Conservation (phyloP, 2,888 invertebrate genomes). For the Cheilosia impressa region DNA sequence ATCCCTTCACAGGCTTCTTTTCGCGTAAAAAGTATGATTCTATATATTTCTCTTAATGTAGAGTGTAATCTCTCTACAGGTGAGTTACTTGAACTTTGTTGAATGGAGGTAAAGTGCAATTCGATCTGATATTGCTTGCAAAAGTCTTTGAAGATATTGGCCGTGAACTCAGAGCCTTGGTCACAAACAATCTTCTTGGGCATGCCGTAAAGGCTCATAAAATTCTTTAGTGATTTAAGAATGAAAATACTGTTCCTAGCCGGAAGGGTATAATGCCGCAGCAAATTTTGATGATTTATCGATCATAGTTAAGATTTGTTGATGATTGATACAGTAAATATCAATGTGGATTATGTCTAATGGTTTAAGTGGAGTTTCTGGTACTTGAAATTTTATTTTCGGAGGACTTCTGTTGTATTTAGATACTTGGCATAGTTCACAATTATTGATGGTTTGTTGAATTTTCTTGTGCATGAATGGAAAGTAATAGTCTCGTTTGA, state of each 20-base stretch:
- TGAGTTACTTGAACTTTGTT: conserved; percentile 47
- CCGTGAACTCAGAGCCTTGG: conserved; percentile 36
- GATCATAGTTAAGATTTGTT: conserved; percentile 25
- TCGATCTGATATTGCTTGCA: conserved; percentile 24
- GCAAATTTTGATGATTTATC: conserved; percentile 31
- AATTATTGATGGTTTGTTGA: conserved; percentile 33
- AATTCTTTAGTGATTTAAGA: conserved; percentile 37
- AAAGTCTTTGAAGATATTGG: conserved; percentile 58
- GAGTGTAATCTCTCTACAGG: not conserved
- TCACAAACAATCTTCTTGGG: conserved; percentile 41
- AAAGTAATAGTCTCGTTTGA: conserved; percentile 27
- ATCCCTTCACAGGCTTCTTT: too few species aligned
- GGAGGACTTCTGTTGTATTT: conserved; percentile 24
- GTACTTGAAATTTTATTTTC: conserved; percentile 6
- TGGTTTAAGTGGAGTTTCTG: conserved; percentile 23
- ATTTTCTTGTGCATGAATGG: conserved; percentile 33
- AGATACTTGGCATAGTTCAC: conserved; percentile 17
- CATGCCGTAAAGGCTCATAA: conserved; percentile 47
- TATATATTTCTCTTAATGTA: too few species aligned
- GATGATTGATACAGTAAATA: conserved; percentile 27
- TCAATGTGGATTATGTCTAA: conserved; percentile 35
- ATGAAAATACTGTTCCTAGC: conserved; percentile 27
- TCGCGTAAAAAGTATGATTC: too few species aligned
- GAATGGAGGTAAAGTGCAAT: conserved; percentile 42
- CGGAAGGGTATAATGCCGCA: conserved; percentile 14